These are phyloP conservation scores for Stenchaetothrips biformis DNA, from an alignment of 2,888 invertebrate species.

Conservation along the genomic window DNA sequence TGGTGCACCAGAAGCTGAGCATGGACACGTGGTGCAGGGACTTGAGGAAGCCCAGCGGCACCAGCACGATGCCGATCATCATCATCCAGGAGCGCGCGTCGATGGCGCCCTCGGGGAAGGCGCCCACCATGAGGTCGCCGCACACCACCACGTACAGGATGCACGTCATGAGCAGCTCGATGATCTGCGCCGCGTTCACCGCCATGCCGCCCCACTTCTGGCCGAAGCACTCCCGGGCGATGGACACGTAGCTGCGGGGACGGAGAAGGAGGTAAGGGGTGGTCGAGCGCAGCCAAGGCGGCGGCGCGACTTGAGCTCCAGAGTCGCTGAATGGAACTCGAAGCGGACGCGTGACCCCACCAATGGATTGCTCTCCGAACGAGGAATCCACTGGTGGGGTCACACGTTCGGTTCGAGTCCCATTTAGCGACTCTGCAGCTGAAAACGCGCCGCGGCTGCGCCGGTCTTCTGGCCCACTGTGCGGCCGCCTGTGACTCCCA, in stretches of 20 bases:
- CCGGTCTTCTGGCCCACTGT: no score
- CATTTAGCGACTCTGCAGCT: no score
- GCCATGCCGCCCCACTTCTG: conserved; percentile 81
- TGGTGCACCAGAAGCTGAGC: conserved; percentile 97
- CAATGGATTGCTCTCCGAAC: no score
- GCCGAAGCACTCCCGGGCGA: conserved; percentile 93
- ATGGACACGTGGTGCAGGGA: conserved; percentile 89
- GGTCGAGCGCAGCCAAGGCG: no score
- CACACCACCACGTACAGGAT: conserved; percentile 97
- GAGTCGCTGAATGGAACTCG: no score
- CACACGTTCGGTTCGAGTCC: no score
- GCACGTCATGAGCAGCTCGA: conserved; percentile 98
- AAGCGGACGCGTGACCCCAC: no score
- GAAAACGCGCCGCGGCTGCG: no score
- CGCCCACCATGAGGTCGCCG: conserved; percentile 90
- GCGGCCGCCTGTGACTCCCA: background rate
- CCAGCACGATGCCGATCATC: conserved; percentile 78
- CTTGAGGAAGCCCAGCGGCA: conserved; percentile 91
- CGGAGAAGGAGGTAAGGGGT: background rate
- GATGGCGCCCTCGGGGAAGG: conserved; percentile 81
- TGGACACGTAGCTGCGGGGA: conserved; percentile 79
- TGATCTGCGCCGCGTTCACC: conserved; percentile 91
- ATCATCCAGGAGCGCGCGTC: conserved; percentile 97
- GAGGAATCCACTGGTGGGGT: no score
- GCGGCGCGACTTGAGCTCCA: no score